Percentiles rank a stretch among this genome's conserved stretches.
phyloP scores from a whole-genome alignment of 2,888 invertebrate genomes.

The Marasmarcha lunaedactyla region DNA sequence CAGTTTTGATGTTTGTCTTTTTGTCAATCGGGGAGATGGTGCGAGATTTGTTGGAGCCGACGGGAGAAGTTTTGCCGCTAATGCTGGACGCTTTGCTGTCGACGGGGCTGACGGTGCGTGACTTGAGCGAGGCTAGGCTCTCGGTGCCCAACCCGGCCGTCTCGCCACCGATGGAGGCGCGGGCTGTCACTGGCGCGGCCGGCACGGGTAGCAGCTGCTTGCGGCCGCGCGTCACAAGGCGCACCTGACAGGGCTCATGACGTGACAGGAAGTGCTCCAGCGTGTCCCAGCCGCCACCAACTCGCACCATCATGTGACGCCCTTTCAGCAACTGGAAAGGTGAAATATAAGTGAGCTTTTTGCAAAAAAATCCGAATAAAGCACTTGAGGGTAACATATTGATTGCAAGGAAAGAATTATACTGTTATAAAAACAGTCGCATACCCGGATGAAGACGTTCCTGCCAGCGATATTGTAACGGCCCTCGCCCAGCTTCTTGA shows the following conservation, averaged over 20 bases:
- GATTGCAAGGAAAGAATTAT: no score
- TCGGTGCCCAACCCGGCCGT: neutral
- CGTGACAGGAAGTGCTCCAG: constrained; percentile 91
- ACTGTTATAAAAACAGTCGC: no score
- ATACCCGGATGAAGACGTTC: constrained; percentile 88
- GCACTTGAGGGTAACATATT: no score
- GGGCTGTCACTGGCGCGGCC: constrained; percentile 18
- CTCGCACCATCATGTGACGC: constrained; percentile 95
- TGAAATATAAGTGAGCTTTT: no score
- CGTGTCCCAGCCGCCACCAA: constrained; percentile 95
- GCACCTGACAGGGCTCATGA: constrained; percentile 88
- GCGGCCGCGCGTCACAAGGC: constrained; percentile 59
- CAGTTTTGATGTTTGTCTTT: constrained; percentile 18
- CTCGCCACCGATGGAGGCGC: constrained; percentile 10
- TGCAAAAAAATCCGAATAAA: no score
- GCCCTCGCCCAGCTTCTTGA: constrained; percentile 87
- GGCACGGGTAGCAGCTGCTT: constrained; percentile 37
- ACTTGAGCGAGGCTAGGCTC: constrained; percentile 2
- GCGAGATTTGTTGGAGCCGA: constrained; percentile 6
- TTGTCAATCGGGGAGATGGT: constrained; percentile 20
- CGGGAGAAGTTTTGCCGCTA: constrained; percentile 47
- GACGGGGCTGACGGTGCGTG: constrained; percentile 14
- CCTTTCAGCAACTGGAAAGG: constrained; percentile 82
- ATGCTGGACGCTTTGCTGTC: constrained; percentile 75
- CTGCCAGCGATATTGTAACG: constrained; percentile 88